A percentile compares a stretch with the other conserved stretches of the same genome.
These are phyloP conservation scores for Oreortyx pictus DNA, from an alignment of 2,797 vertebrate species.

Conservation along the genomic window DNA sequence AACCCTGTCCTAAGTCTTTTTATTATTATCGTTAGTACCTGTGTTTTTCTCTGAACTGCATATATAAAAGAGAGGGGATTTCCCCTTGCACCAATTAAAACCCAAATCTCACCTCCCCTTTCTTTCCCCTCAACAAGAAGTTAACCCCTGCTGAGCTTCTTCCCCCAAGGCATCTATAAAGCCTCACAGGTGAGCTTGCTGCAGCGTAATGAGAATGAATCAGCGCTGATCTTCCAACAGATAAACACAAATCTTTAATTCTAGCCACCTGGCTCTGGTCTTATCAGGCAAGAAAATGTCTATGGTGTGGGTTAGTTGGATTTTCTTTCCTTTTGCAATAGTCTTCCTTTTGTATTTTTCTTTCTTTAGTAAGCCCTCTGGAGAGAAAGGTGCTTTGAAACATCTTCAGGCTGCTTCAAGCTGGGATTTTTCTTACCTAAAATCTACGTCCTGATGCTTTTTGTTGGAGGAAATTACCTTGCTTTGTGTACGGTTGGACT, in stretches of 20 bases:
- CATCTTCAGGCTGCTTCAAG: background rate
- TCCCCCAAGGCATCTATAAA: constrained; percentile 80
- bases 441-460: background rate
- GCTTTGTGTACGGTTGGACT: background rate
- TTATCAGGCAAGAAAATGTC: constrained; percentile 52
- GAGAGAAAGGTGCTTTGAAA: constrained; percentile 7
- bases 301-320: constrained; percentile 42
- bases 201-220: constrained; percentile 79
- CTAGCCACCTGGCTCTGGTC: constrained; percentile 72
- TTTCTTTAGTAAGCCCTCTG: constrained; percentile 1
- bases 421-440: background rate
- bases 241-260: constrained; percentile 81
- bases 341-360: constrained; percentile 53
- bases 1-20: constrained; percentile 46
- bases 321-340: constrained; percentile 33
- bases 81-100: constrained; percentile 79
- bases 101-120: constrained; percentile 72
- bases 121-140: constrained; percentile 76
- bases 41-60: constrained; percentile 37
- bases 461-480: background rate
- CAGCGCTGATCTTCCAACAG: constrained; percentile 78
- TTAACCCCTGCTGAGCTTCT: constrained; percentile 79
- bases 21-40: constrained; percentile 50
- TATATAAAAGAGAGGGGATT: constrained; percentile 73
- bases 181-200: constrained; percentile 80